Evolutionary conservation across 2,797 vertebrate species (phyloP), one percentile per base, ranked within the genome.

Genomic region (Acropternis orthonyx): DNA sequence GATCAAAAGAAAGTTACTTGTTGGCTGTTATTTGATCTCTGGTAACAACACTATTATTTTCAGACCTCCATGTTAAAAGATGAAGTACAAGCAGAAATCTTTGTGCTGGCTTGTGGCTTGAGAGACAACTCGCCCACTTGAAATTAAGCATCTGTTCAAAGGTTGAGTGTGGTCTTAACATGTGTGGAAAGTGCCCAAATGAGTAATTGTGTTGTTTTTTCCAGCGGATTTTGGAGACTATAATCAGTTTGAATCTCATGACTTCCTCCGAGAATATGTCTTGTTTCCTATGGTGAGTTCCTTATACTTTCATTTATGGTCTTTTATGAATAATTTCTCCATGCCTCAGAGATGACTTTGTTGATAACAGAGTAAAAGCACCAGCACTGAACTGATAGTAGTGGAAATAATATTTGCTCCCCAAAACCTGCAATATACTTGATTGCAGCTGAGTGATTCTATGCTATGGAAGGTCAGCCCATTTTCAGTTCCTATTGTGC

Each of bases 211-310:
- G 90, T 89, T 93, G 54, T 67, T 94, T n/a, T 93, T 97, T 92
- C 83, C 95, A 99, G 99, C 99, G 92, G 99, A 99, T 97, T 99
- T 99, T 97, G 99, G 99, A 97, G 99, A 99, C 97, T 99, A 98
- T 95, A 98, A 98, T 96, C 98, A 98, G 68, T 99, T 98, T 97
- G 98, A 98, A 96, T 99, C 98, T 97, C 99, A 99, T 97, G 99
- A 99, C 97, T 99, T 99, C 97, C 99, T 99, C 96, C 98, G 99
- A 97, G 99, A 99, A 82, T 99, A 99, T 86, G 98, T 99, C 92
- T 98, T 99, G 51, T 99, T 99, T 97, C 99, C 99, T 81, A 98
- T 99, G 99, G 99, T 99, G 96, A 99, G 99, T 98, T 88, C 49
- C 67, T 80, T 74, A 84, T 69, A 34, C 23, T 11, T 58, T 92